Evolutionary conservation across 2,113 vertebrate species (phyloP).

Genomic region (Xenopus borealis): DNA sequence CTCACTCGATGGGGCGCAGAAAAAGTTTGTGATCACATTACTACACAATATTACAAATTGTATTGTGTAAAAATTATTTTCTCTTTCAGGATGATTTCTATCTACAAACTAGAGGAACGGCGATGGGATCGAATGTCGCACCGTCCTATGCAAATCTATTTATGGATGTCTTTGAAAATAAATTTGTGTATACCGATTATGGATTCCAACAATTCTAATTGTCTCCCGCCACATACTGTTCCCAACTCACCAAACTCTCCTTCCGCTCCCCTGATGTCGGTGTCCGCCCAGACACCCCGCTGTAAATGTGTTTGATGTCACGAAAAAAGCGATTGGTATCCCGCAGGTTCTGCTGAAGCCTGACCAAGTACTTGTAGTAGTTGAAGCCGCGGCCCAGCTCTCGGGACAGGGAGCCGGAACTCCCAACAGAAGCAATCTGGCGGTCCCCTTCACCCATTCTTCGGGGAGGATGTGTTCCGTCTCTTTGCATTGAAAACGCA

Average conservation of each 20-base stretch:
- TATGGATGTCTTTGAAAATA: too few relatives aligned
- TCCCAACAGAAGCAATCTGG: constrained; percentile 2
- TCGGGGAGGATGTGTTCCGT: background rate
- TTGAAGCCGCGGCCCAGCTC: constrained; percentile 77
- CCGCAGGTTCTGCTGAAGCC: constrained; percentile 84
- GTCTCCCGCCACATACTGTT: constrained; percentile 2
- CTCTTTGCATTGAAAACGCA: background rate
- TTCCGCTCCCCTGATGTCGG: background rate
- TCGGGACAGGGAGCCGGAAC: constrained; percentile 60
- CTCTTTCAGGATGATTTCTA: too few relatives aligned
- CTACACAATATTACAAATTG: too few relatives aligned
- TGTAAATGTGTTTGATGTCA: constrained; percentile 79
- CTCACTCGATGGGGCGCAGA: too few relatives aligned
- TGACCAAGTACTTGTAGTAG: constrained; percentile 76
- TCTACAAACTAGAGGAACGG: too few relatives aligned
- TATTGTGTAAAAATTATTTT: too few relatives aligned
- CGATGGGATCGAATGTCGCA: too few relatives aligned
- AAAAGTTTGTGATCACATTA: too few relatives aligned
- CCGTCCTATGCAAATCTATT: too few relatives aligned
- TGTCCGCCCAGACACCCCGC: constrained; percentile 53
- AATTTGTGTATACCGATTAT: too few relatives aligned
- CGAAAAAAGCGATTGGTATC: constrained; percentile 86
- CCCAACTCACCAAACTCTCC: constrained; percentile 24
- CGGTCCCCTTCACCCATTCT: constrained; percentile 35
- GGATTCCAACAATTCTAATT: too few relatives aligned